Evolutionary conservation across 2,113 vertebrate genomes (phyloP).

Genomic region (Gobius niger): DNA sequence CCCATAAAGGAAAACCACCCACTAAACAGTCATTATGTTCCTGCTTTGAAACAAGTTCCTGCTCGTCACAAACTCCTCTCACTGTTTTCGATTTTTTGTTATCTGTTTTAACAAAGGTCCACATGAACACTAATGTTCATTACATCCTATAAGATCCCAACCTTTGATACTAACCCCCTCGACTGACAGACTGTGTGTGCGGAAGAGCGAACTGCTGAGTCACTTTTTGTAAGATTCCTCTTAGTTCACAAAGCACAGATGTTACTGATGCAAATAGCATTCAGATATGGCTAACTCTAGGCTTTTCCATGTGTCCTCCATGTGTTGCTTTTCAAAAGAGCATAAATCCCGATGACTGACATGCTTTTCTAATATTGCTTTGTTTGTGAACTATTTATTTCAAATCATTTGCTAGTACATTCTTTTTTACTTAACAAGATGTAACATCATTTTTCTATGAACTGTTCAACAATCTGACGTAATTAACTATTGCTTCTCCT

Average conservation of each 20-base stretch:
- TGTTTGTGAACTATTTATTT: constrained; percentile 74
- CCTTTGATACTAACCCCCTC: constrained; percentile 39
- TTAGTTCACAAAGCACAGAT: constrained; percentile 65
- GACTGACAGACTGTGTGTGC: constrained; percentile 27
- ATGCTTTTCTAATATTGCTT: constrained; percentile 63
- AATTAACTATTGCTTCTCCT: constrained; percentile 58
- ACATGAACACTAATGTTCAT: constrained; percentile 63
- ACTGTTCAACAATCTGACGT: constrained; percentile 44
- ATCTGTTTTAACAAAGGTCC: constrained; percentile 54
- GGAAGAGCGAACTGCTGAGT: constrained; percentile 35
- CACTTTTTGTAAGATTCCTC: constrained; percentile 39
- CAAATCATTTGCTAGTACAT: constrained; percentile 62
- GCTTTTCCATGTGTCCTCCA: constrained; percentile 57
- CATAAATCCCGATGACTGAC: constrained; percentile 52
- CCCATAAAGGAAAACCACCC: constrained; percentile 57
- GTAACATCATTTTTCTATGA: constrained; percentile 57
- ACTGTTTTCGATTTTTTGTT: constrained; percentile 28
- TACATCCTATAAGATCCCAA: constrained; percentile 31
- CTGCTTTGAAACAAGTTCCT: constrained; percentile 39
- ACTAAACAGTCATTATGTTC: constrained; percentile 16
- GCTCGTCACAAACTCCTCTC: constrained; percentile 13
- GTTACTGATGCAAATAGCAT: constrained; percentile 54
- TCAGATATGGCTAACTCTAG: constrained; percentile 34
- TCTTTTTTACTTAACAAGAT: constrained; percentile 47
- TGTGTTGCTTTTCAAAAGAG: constrained; percentile 52